Evolutionary conservation across 2,797 vertebrate species (phyloP).

Genomic region (Thalassophryne amazonica): DNA sequence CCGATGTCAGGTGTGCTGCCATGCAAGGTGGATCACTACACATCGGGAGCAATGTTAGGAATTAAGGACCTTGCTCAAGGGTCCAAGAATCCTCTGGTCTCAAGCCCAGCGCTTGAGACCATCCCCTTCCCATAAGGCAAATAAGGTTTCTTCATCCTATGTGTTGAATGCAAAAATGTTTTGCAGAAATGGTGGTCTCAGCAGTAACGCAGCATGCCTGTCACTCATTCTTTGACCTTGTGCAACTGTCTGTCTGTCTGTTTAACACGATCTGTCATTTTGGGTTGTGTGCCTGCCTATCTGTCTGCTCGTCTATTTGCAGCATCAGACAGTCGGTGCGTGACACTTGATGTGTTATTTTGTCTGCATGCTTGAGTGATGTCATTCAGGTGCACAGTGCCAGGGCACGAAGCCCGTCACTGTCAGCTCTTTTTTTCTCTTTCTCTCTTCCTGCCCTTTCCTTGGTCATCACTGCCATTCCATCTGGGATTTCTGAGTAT

Average conservation of each 20-base stretch:
- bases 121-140: too few species aligned
- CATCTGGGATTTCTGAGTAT: slow-evolving; percentile 3
- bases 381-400: slow-evolving; percentile 72
- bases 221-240: slow-evolving; percentile 54
- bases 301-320: slow-evolving; percentile 66
- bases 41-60: too few species aligned
- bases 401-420: slow-evolving; percentile 54
- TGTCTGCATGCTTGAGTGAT: slow-evolving; percentile 58
- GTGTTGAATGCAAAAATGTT: neutral
- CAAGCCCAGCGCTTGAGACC: too few species aligned
- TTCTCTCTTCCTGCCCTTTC: slow-evolving; percentile 1
- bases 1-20: too few species aligned
- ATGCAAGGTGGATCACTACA: too few species aligned
- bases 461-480: slow-evolving; percentile 29
- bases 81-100: too few species aligned
- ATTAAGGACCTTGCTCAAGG: too few species aligned
- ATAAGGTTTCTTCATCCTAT: too few species aligned
- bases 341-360: slow-evolving; percentile 65
- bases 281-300: slow-evolving; percentile 28
- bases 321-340: slow-evolving; percentile 61
- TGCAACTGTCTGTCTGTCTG: slow-evolving; percentile 49
- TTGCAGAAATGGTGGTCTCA: neutral
- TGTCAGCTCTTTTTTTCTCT: slow-evolving; percentile 20
- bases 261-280: slow-evolving; percentile 52
- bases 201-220: slow-evolving; percentile 47